A percentile compares a stretch with the other conserved stretches of the same genome.
phyloP scores from a whole-genome alignment of 2,797 vertebrate species.

The Smutsia temminckii region DNA sequence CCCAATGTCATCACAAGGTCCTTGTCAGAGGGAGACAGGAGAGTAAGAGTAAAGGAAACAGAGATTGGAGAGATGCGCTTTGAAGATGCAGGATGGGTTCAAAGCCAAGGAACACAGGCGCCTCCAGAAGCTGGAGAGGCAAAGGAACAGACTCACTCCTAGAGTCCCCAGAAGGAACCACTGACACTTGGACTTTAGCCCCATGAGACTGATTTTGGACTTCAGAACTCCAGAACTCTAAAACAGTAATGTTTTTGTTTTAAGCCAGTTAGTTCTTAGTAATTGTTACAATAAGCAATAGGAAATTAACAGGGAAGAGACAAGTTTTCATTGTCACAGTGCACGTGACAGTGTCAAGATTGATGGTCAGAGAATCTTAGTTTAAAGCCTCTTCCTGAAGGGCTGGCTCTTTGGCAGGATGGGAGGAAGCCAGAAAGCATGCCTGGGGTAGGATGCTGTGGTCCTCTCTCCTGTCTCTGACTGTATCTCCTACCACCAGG shows the following conservation, averaged over 20 bases:
- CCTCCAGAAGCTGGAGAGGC: background rate
- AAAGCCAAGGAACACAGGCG: background rate
- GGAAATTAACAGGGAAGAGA: background rate
- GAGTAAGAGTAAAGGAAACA: background rate
- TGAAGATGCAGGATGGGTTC: background rate
- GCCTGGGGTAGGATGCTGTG: background rate
- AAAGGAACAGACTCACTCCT: background rate
- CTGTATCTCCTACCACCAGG: background rate
- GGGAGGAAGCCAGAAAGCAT: background rate
- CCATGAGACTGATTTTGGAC: background rate
- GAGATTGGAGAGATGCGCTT: background rate
- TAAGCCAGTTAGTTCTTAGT: background rate
- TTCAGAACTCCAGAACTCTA: background rate
- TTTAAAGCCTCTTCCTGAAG: background rate
- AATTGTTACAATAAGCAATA: background rate
- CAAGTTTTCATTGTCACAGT: background rate
- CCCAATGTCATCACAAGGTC: background rate
- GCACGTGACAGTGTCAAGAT: background rate
- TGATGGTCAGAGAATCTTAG: background rate
- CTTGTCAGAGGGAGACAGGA: background rate
- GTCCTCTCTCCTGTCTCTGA: background rate
- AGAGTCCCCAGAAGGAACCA: background rate
- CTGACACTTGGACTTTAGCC: background rate
- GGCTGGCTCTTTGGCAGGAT: background rate
- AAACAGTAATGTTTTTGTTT: background rate